These are phyloP conservation scores for Calephelis nemesis DNA, from an alignment of 1,140 invertebrate genomes.

Conservation along the genomic window DNA sequence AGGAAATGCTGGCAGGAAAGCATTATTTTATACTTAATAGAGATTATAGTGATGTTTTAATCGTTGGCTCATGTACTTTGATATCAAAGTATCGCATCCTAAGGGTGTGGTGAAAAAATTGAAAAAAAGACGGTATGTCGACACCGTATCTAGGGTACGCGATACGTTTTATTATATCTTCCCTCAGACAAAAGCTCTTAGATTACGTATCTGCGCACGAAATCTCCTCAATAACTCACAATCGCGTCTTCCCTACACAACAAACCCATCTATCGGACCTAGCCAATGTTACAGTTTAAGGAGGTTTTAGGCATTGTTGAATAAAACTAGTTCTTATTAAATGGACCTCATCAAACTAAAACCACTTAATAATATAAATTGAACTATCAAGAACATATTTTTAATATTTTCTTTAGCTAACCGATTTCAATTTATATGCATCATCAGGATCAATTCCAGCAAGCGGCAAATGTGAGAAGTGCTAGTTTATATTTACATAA, in stretches of 20 bases:
- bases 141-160: conserved; percentile 18
- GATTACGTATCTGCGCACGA: conserved; percentile 46
- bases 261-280: conserved; percentile 51
- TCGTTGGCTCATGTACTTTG: too few relatives aligned
- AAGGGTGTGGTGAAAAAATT: neutral
- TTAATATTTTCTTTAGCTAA: too few relatives aligned
- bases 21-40: too few relatives aligned
- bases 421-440: too few relatives aligned
- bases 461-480: too few relatives aligned
- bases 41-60: too few relatives aligned
- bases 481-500: too few relatives aligned
- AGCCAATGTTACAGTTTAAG: conserved; percentile 29
- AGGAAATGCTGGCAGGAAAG: too few relatives aligned
- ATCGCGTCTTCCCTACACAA: conserved; percentile 59
- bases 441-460: too few relatives aligned
- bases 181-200: conserved; percentile 47
- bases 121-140: neutral
- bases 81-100: too few relatives aligned
- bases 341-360: neutral
- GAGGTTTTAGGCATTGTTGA: neutral
- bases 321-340: neutral
- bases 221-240: conserved; percentile 57
- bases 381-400: too few relatives aligned
- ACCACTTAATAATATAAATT: neutral
- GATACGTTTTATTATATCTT: conserved; percentile 41